Evolutionary conservation across 2,888 invertebrate genomes (phyloP).

Genomic region (Hypsopygia costalis): DNA sequence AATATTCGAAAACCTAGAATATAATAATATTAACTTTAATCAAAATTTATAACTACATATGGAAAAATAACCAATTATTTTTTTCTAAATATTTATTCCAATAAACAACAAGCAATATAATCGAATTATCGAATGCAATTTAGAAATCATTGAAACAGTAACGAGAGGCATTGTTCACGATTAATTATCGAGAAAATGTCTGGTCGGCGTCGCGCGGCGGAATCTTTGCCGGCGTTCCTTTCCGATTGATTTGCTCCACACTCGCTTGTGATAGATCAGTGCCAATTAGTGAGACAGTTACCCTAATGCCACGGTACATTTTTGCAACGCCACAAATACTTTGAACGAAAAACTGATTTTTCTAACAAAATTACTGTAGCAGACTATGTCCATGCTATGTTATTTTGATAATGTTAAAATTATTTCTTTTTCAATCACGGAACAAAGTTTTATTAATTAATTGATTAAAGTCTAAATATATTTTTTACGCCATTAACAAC

Average conservation of each 20-base stretch:
- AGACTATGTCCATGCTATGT: too few relatives aligned
- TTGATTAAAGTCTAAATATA: too few relatives aligned
- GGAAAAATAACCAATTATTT: too few relatives aligned
- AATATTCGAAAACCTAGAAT: too few relatives aligned
- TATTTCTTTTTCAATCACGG: too few relatives aligned
- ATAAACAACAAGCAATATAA: neutral
- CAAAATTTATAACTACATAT: too few relatives aligned
- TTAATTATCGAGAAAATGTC: constrained; percentile 4
- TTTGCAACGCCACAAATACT: constrained; percentile 12
- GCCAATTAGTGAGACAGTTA: constrained; percentile 24
- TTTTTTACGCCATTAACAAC: too few relatives aligned
- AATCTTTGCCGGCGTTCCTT: constrained; percentile 8
- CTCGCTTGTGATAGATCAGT: constrained; percentile 22
- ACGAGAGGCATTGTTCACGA: constrained; percentile 2
- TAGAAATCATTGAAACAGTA: neutral
- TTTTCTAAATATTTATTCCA: too few relatives aligned
- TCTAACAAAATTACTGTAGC: neutral
- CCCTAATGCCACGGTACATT: constrained; percentile 21
- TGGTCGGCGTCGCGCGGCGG: constrained; percentile 11
- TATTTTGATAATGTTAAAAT: too few relatives aligned
- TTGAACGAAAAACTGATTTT: constrained; percentile 4
- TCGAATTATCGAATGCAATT: neutral
- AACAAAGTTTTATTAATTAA: too few relatives aligned
- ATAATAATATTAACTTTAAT: too few relatives aligned
- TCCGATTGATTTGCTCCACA: constrained; percentile 7